Conservation (phyloP, 1,140 invertebrate genomes). For the Meloidogyne floridensis region DNA sequence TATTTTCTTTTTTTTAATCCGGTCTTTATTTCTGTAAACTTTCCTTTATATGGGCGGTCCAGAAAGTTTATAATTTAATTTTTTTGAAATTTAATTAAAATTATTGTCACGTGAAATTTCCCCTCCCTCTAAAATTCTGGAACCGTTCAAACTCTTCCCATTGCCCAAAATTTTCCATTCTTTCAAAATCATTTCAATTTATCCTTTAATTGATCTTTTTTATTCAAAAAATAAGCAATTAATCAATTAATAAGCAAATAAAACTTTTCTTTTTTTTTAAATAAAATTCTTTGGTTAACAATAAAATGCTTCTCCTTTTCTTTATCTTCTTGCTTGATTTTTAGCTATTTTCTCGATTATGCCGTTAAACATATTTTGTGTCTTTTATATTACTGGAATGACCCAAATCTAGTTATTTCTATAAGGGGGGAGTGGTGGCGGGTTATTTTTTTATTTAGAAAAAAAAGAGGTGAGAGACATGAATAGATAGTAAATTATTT, state of each 20-base stretch:
- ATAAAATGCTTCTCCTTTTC: neutral
- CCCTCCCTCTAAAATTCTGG: too few relatives aligned
- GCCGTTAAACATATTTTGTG: neutral
- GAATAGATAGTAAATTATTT: too few relatives aligned
- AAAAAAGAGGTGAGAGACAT: too few relatives aligned
- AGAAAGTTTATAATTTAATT: too few relatives aligned
- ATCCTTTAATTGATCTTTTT: neutral
- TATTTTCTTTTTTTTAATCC: too few relatives aligned
- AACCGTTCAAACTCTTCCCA: too few relatives aligned
- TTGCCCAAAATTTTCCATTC: neutral
- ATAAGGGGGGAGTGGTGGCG: neutral
- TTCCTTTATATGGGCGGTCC: too few relatives aligned
- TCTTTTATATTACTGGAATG: neutral
- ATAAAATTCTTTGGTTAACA: neutral
- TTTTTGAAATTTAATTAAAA: too few relatives aligned
- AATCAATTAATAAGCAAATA: conserved; percentile 1
- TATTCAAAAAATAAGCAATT: neutral
- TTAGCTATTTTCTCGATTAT: neutral
- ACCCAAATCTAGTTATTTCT: conserved; percentile 8
- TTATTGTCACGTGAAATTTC: too few relatives aligned
- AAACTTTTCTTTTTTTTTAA: neutral
- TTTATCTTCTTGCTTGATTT: conserved; percentile 10
- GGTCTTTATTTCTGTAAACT: too few relatives aligned
- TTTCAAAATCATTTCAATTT: neutral
- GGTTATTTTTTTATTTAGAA: too few relatives aligned